phyloP scores from a whole-genome alignment of 2,113 vertebrate genomes.

The Leucopsar rothschildi region DNA sequence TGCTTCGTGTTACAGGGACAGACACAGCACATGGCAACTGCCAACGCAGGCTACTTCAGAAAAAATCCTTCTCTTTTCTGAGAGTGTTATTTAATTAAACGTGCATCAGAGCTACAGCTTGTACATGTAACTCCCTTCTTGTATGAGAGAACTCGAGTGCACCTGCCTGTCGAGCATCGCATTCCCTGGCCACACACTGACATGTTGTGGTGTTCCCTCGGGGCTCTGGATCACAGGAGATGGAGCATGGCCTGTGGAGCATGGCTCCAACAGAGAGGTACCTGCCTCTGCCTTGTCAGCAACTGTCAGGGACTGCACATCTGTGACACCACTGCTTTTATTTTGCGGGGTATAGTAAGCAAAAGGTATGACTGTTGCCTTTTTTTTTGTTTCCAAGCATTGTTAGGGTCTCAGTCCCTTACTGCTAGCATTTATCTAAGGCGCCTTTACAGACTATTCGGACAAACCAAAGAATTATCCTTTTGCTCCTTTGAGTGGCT shows the following conservation, averaged over 20 bases:
- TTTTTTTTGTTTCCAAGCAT: background rate
- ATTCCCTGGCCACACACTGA: background rate
- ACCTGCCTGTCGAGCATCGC: background rate
- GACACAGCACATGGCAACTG: background rate
- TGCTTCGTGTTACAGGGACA: background rate
- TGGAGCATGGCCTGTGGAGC: background rate
- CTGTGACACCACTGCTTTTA: background rate
- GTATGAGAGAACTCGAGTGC: background rate
- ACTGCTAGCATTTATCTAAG: background rate
- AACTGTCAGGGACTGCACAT: slow-evolving; percentile 14
- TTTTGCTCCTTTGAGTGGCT: background rate
- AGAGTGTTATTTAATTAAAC: background rate
- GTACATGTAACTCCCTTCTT: background rate
- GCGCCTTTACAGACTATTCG: background rate
- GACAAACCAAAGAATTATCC: background rate
- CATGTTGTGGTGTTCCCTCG: background rate
- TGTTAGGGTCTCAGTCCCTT: background rate
- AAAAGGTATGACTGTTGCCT: background rate
- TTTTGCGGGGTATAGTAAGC: background rate
- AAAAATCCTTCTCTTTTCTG: background rate
- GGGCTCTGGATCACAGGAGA: background rate
- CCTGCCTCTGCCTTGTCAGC: slow-evolving; percentile 27
- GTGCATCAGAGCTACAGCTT: background rate
- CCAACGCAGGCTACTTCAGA: background rate
- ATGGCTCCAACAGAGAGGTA: background rate